A percentile compares a stretch with the other conserved stretches of the same genome.
Conservation (phyloP, 2,797 vertebrate genomes). For the Pristis pectinata region DNA sequence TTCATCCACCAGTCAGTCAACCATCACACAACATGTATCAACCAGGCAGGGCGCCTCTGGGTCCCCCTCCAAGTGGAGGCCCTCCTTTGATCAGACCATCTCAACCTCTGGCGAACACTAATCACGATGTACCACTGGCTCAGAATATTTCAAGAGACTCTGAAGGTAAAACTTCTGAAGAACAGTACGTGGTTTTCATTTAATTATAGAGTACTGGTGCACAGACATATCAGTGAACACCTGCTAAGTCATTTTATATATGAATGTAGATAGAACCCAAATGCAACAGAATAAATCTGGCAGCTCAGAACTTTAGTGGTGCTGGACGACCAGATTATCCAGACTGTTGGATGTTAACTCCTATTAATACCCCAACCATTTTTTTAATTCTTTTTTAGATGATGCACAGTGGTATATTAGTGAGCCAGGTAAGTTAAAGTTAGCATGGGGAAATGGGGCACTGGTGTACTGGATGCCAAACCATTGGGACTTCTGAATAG, state of each 20-base stretch:
- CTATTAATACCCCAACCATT: no score
- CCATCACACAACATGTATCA: constrained; percentile 62
- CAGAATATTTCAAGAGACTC: not conserved
- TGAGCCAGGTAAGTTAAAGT: no score
- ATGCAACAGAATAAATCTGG: not conserved
- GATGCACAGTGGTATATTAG: no score
- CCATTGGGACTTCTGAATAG: no score
- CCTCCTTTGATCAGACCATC: constrained; percentile 56
- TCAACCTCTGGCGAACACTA: constrained; percentile 39
- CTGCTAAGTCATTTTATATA: not conserved
- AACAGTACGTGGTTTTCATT: not conserved
- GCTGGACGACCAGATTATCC: no score
- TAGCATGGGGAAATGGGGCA: no score
- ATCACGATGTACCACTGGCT: not conserved
- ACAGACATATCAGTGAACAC: not conserved
- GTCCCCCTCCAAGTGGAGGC: constrained; percentile 57
- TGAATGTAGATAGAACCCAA: not conserved
- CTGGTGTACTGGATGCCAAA: no score
- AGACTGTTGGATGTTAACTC: no score
- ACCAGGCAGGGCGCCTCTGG: constrained; percentile 56
- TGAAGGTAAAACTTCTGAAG: not conserved
- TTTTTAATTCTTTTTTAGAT: no score
- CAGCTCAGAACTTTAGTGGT: no score
- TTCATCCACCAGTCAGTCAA: constrained; percentile 60
- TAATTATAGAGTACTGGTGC: no score